Conservation (phyloP, 1,140 invertebrate genomes). For the Procambarus clarkii region DNA sequence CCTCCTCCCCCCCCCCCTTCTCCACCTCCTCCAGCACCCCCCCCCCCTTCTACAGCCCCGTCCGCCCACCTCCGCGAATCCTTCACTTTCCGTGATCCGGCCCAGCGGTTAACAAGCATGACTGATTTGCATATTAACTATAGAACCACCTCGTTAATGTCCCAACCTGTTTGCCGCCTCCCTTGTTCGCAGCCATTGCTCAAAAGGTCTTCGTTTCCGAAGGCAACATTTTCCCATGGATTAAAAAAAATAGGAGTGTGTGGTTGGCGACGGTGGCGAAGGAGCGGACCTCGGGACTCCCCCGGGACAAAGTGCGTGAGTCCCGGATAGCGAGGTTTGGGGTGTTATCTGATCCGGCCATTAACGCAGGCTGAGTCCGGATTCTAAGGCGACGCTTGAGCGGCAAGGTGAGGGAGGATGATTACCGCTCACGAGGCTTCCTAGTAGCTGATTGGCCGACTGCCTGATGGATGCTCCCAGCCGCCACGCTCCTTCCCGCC, state of each 20-base stretch:
- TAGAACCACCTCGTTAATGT: constrained; percentile 47
- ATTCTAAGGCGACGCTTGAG: constrained; percentile 22
- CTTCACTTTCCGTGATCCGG: constrained; percentile 30
- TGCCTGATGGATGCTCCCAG: constrained; percentile 4
- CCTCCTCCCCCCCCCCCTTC: neutral
- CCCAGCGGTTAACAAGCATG: constrained; percentile 55
- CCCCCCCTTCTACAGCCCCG: neutral
- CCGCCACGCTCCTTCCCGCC: neutral
- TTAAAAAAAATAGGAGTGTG: constrained; percentile 8
- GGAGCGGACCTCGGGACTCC: neutral
- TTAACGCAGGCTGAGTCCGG: constrained; percentile 46
- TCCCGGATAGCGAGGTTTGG: constrained; percentile 25
- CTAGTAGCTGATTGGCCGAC: constrained; percentile 33
- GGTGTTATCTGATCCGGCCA: constrained; percentile 52
- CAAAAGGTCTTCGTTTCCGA: neutral
- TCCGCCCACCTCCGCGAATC: constrained; percentile 10
- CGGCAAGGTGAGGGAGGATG: neutral
- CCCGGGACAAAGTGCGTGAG: neutral
- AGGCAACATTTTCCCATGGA: neutral
- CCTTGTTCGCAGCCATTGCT: neutral
- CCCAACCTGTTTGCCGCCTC: constrained; percentile 28
- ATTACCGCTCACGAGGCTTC: constrained; percentile 23
- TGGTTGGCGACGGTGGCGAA: neutral
- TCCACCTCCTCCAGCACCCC: neutral
- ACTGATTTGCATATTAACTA: constrained; percentile 64